Conservation (phyloP, 2,113 vertebrate genomes). For the Saccopteryx leptura region DNA sequence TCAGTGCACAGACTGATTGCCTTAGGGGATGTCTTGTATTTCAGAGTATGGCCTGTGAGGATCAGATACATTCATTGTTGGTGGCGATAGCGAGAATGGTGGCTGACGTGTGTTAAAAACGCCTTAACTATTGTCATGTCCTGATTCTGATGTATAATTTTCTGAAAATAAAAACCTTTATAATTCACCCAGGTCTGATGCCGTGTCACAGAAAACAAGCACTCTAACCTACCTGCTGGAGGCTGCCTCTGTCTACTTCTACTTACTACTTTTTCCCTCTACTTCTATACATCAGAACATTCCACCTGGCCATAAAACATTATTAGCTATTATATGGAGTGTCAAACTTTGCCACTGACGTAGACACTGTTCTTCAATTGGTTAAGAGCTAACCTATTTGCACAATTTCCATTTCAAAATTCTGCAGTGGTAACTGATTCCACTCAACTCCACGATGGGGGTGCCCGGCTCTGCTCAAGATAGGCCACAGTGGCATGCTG, state of each 20-base stretch:
- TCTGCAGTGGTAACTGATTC: conserved; percentile 10
- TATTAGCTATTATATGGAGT: not conserved
- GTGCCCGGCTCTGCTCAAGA: conserved; percentile 54
- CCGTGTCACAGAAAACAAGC: not conserved
- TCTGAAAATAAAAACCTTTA: not conserved
- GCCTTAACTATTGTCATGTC: conserved; percentile 3
- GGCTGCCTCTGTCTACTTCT: not conserved
- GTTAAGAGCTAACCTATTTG: not conserved
- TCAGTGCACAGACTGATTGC: not conserved
- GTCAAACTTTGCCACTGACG: not conserved
- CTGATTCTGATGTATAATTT: not conserved
- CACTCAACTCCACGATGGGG: not conserved
- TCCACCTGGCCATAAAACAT: not conserved
- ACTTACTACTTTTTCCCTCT: not conserved
- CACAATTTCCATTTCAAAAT: conserved; percentile 45
- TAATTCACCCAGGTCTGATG: not conserved
- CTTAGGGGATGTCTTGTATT: not conserved
- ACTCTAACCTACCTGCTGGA: not conserved
- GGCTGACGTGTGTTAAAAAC: not conserved
- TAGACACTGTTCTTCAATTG: not conserved
- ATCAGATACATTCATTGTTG: not conserved
- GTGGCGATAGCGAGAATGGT: not conserved
- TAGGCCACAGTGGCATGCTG: not conserved
- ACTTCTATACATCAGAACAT: conserved; percentile 8
- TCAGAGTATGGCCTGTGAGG: not conserved